Base-by-base conservation (phyloP, 2,113 vertebrate genomes). In the Fregetta grallaria region DNA sequence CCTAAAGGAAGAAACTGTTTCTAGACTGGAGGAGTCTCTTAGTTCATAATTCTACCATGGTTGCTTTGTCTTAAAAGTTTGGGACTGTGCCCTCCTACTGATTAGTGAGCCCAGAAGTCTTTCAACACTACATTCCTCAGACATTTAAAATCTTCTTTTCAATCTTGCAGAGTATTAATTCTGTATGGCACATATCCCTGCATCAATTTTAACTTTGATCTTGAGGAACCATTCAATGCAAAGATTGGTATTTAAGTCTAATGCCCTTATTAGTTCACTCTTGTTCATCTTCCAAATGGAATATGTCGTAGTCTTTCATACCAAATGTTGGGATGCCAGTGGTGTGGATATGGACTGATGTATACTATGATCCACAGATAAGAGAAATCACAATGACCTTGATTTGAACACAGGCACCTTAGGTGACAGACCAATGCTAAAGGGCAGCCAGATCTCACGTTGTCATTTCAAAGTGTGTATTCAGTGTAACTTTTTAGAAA, bases 401-500 rank as follows among this genome's bases (percentile, higher is more conserved):
- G 94, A 96, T 90, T 93, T 97, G 83, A 79, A n/a, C 71, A 88
- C 34, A 68, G 85, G 73, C 96, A 95, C 96, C 92, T 95, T 88
- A 92, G 91, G 86, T 95, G 92, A 97, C 84, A 94, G 86, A 71
- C 78, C 94, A 76, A 44, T 47, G 75, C 96, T 86, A 96, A 95
- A 96, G 96, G 96, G 94, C 89, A 97, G 88, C 38, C 42, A 94
- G 77, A 97, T 94, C 94, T 94, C 96, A 94, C 87, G 6, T 81
- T 94, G 96, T 98, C 96, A 94, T 97, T 92, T 97, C 96, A 97
- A 96, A 98, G 97, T 97, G 86, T 97, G 93, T 77, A 96, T 98
- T 98, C 97, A 97, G 90, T 96, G 95, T 96, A 97, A 98, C 96
- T 96, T 97, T 98, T 97, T 91, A 98, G 97, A 94, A 97, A 97